Base-by-base conservation (phyloP, 2,888 invertebrate species). In the Dexiosoma caninum region DNA sequence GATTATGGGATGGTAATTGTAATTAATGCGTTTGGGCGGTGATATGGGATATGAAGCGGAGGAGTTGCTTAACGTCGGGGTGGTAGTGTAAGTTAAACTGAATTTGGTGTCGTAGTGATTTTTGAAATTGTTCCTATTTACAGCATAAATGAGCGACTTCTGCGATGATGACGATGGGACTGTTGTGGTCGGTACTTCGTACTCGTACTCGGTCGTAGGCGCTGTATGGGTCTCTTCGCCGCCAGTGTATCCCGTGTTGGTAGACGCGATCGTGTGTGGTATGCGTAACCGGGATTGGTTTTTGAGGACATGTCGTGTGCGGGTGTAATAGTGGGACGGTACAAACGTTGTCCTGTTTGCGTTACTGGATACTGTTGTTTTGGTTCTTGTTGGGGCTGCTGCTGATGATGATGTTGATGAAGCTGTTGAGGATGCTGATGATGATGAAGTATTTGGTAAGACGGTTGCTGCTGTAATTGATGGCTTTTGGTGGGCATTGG, bases 1-100 rank as follows among this genome's bases (percentile, higher is more conserved):
- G 83, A 95, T 95, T 57, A 95, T 95, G 1, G 95, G 95, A 89
- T 95, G 95, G 85, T 95, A 95, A 86, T 94, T 95, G 86, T 95
- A 95, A 90, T 95, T 95, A 46, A 95, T 92, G 85, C 94, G 92
- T 85, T 93, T 87, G 55, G 83, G 78, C 23, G 85, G 62, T 7
- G 51, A 42, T n/a, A n/a, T n/a, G 23, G 81, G 21, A 19, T 35
- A 30, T 10, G 35, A 1, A 5, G 42, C n/a, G 19, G 60, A 46
- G 35, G 44, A 44, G 7, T 64, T 62, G n/a, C 75, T 62, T n/a
- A 49, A n/a, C n/a, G 59, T 16, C 0, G 21, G 82, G 3, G 49
- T 62, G 30, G 70, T 70, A 51, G 59, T 67, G 59, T 67, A 42
- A 35, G 76, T 59, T 51, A 74, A 27, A 69, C 72, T 81, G 35